Base-by-base conservation (phyloP, 1,140 invertebrate species). In the Drosophila yakuba region DNA sequence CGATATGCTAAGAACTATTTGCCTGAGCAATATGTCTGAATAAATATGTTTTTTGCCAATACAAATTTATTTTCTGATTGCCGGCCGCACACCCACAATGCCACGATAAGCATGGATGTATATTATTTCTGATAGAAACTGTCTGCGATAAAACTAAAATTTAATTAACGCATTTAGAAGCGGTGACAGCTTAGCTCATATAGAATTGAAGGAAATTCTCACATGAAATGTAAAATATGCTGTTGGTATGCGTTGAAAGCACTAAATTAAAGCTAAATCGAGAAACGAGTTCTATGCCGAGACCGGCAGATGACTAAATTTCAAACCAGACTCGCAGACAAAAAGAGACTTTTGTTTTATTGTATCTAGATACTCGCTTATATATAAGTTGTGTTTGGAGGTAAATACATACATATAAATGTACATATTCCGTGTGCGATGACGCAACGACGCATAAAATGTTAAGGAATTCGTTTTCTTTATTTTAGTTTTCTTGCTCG, bases 401-500 rank as follows among this genome's bases (percentile, higher is more conserved):
- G 20, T 14, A 60, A 52, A 52, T 39, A 45, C 57, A 15, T 39
- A 32, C 15, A 51, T 59, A 56, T 51, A 60, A 57, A 48, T 25
- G 23, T 25, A 25, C 25, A 25, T 25, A 25, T 25, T 86, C 78
- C 71, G 75, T 67, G 38, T 45, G 56, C 71, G 82, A 88, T 86
- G 82, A 86, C 83, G 82, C 83, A 86, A 76, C 61, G 75, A 78
- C 74, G 79, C 67, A 78, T 57, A 66, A 74, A 62, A 64, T 69
- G 63, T 80, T 74, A 75, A 78, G 72, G 76, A 77, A 88, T 83
- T 86, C 59, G 43, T 73, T 62, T 77, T 48, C 55, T 58, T 55
- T 71, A 71, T 68, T 56, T 38, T 68, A 47, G 56, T 47, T 39
- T 69, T 71, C 67, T 48, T 20, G 44, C 36, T 69, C 23, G 66